phyloP scores from a whole-genome alignment of 2,113 vertebrate species.

The Pterocles orientalis region DNA sequence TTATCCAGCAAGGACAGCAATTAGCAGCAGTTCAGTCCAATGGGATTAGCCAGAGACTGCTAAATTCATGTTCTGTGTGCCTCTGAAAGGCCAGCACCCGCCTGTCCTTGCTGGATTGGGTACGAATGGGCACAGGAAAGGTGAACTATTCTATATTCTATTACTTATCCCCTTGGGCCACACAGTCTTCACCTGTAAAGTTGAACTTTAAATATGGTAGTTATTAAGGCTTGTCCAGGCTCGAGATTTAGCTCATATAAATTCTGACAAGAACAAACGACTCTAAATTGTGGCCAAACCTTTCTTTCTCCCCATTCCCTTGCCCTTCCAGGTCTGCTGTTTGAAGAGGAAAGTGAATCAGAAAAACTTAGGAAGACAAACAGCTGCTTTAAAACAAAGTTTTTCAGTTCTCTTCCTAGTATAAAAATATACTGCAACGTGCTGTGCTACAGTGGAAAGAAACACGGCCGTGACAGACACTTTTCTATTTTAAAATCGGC shows the following conservation, averaged over 20 bases:
- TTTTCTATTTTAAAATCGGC: conserved; percentile 65
- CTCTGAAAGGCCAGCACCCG: conserved; percentile 32
- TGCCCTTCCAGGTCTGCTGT: conserved; percentile 6
- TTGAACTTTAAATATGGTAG: conserved; percentile 62
- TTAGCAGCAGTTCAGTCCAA: background rate
- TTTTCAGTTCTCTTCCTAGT: background rate
- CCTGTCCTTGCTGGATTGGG: background rate
- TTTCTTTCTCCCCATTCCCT: background rate
- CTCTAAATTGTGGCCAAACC: conserved; percentile 37
- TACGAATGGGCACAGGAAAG: background rate
- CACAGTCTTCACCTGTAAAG: conserved; percentile 3
- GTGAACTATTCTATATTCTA: conserved; percentile 50
- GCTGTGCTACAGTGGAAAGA: background rate
- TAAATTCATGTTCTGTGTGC: conserved; percentile 1
- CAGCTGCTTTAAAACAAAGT: conserved; percentile 32
- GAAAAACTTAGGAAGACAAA: background rate
- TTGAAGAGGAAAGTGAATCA: background rate
- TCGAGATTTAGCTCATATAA: conserved; percentile 56
- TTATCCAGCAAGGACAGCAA: background rate
- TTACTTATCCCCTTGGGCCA: conserved; percentile 46
- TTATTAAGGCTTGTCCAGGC: conserved; percentile 55
- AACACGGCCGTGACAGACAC: background rate
- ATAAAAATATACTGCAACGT: background rate
- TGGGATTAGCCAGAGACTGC: background rate
- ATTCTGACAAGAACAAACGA: conserved; percentile 60